A percentile compares a stretch with the other conserved stretches of the same genome.
phyloP scores from a whole-genome alignment of 2,797 vertebrate species.

The Myotis planiceps region DNA sequence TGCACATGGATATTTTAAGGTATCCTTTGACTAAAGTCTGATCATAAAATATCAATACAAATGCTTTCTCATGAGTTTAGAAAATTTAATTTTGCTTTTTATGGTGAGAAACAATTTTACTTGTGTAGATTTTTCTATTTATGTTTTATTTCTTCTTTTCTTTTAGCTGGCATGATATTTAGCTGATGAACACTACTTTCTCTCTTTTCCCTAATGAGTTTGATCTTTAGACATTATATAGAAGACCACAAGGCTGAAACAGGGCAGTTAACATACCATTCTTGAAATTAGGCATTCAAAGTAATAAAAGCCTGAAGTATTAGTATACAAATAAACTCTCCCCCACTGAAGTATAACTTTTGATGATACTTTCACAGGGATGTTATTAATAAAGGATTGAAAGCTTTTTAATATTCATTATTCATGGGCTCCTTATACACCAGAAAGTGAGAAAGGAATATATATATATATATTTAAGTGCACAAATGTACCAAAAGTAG shows the following conservation, averaged over 20 bases:
- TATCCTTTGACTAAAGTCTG: conserved; percentile 76
- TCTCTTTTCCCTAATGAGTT: neutral
- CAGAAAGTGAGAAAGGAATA: neutral
- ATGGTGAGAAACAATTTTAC: neutral
- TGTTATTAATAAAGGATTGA: neutral
- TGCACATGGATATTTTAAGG: conserved; percentile 97
- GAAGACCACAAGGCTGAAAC: neutral
- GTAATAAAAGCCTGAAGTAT: conserved; percentile 42
- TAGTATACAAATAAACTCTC: neutral
- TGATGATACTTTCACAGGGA: neutral
- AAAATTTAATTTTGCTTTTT: neutral
- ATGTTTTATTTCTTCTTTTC: neutral
- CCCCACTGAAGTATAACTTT: neutral
- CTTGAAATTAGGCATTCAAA: conserved; percentile 42
- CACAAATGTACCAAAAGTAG: neutral
- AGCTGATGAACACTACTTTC: neutral
- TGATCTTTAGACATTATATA: neutral
- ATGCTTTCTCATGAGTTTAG: conserved; percentile 15
- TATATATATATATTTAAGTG: neutral
- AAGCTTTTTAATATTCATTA: neutral
- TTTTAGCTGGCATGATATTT: neutral
- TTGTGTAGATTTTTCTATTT: neutral
- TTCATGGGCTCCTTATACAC: neutral
- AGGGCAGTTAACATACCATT: neutral
- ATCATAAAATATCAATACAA: neutral